Conservation (phyloP, 2,888 invertebrate species). For the Hoplodrina ambigua region DNA sequence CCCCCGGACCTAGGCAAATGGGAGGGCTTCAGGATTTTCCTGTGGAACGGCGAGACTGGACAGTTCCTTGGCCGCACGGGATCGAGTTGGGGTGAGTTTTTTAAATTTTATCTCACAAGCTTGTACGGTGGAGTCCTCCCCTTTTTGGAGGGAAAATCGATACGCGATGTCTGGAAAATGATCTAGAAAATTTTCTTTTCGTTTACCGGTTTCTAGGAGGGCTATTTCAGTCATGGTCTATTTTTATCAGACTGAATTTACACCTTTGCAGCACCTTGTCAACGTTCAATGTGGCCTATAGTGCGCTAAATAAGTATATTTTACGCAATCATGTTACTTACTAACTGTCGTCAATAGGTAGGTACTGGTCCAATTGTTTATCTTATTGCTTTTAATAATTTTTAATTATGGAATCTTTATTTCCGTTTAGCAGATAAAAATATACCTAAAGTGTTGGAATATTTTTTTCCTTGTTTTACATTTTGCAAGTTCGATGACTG, state of each 20-base stretch:
- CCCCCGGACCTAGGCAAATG: slow-evolving; percentile 96
- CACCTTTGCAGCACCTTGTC: slow-evolving; percentile 4
- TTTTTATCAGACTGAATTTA: slow-evolving; percentile 19
- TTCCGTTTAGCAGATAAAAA: slow-evolving; percentile 5
- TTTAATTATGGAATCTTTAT: neutral
- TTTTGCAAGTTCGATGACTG: neutral
- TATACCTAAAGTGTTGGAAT: neutral
- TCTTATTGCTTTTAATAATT: neutral
- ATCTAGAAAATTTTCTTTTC: neutral
- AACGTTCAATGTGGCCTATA: slow-evolving; percentile 12
- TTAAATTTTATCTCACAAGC: slow-evolving; percentile 26
- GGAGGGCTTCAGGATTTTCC: slow-evolving; percentile 95
- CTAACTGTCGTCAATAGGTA: neutral
- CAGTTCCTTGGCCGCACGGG: slow-evolving; percentile 98
- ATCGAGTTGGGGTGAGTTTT: slow-evolving; percentile 97
- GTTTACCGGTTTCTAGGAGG: neutral
- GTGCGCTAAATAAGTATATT: neutral
- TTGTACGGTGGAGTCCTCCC: slow-evolving; percentile 32
- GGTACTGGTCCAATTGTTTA: neutral
- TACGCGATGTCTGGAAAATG: slow-evolving; percentile 18
- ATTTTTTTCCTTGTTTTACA: neutral
- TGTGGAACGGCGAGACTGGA: slow-evolving; percentile 97
- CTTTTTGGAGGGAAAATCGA: slow-evolving; percentile 79
- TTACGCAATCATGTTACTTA: neutral
- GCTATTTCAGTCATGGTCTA: slow-evolving; percentile 33